These are phyloP conservation scores for Sinonovacula constricta DNA, from an alignment of 1,140 invertebrate genomes.

Conservation along the genomic window DNA sequence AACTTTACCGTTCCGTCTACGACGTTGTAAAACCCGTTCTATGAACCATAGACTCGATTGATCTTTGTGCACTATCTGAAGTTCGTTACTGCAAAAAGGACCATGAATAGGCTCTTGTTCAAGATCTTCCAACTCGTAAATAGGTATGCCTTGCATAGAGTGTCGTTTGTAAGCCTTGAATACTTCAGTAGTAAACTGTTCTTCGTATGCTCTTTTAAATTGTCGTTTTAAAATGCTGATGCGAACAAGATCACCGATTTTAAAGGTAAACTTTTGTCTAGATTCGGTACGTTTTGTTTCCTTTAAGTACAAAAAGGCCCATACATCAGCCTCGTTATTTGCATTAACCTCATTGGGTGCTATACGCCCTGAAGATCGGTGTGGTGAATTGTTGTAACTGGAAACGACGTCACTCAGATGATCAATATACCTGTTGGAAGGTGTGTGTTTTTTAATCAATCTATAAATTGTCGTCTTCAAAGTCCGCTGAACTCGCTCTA, in stretches of 20 bases:
- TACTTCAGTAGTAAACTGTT: neutral
- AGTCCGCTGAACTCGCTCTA: slow-evolving; percentile 39
- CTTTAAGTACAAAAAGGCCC: neutral
- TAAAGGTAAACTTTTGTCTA: neutral
- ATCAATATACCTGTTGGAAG: neutral
- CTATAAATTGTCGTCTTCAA: slow-evolving; percentile 41
- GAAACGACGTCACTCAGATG: neutral
- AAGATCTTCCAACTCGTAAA: neutral
- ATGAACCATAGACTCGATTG: neutral
- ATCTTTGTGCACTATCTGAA: neutral
- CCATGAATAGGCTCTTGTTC: neutral
- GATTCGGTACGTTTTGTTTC: neutral
- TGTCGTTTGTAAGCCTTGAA: neutral
- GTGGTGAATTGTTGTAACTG: neutral
- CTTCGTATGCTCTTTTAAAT: neutral
- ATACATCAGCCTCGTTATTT: neutral
- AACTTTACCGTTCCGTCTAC: neutral
- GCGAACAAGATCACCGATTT: neutral
- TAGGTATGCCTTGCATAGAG: neutral
- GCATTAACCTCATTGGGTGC: neutral
- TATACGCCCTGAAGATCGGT: neutral
- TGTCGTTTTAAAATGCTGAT: neutral
- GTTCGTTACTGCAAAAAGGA: neutral
- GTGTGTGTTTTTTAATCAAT: neutral
- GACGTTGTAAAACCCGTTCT: neutral